phyloP scores from a whole-genome alignment of 2,888 invertebrate species.

The Acrobasis consociella region DNA sequence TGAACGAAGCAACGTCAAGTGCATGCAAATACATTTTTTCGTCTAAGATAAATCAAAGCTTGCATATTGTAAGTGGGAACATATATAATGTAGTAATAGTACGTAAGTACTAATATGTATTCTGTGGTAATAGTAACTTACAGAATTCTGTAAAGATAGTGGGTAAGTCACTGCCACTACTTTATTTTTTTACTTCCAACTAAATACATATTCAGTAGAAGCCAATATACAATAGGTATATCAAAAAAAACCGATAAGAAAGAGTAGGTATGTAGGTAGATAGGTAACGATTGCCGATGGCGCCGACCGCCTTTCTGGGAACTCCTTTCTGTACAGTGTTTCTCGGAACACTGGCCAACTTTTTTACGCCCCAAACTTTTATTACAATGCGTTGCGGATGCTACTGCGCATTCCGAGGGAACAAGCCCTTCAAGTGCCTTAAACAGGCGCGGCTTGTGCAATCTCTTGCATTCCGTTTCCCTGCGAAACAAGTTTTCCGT shows the following conservation, averaged over 20 bases:
- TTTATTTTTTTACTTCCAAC: background rate
- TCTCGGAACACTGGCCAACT: slow-evolving; percentile 30
- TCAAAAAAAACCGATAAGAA: background rate
- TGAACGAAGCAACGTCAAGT: too few species aligned
- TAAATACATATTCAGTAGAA: background rate
- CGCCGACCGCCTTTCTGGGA: slow-evolving; percentile 51
- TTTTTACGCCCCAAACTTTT: slow-evolving; percentile 33
- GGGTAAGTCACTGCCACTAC: too few species aligned
- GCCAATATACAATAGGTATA: background rate
- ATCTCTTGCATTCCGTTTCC: slow-evolving; percentile 33
- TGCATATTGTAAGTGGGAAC: too few species aligned
- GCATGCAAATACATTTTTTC: too few species aligned
- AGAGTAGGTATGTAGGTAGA: too few species aligned
- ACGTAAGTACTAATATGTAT: too few species aligned
- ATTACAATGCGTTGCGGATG: slow-evolving; percentile 27
- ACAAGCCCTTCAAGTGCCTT: slow-evolving; percentile 31
- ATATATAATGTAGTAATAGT: too few species aligned
- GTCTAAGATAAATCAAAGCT: too few species aligned
- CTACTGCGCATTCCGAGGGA: slow-evolving; percentile 38
- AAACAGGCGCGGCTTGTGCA: slow-evolving; percentile 39
- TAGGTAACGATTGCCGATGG: slow-evolving; percentile 24
- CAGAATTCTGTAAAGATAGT: too few species aligned
- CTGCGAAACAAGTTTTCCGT: slow-evolving; percentile 2
- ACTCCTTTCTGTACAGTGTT: slow-evolving; percentile 46
- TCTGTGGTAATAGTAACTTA: too few species aligned